Evolutionary conservation across 2,888 invertebrate species (phyloP).

Genomic region (Leptopilina syphax): DNA sequence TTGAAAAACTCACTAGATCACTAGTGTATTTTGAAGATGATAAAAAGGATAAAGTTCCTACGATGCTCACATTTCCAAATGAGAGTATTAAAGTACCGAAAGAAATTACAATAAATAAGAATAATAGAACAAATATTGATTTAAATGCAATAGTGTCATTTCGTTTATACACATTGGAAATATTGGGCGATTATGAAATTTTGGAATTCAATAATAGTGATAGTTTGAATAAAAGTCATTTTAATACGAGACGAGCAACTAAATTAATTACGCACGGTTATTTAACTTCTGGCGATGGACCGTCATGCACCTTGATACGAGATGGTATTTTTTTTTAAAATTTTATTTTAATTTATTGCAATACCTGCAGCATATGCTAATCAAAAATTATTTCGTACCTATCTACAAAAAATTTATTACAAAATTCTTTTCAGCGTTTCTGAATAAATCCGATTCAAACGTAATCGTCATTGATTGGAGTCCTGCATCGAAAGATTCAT

Average conservation of each 20-base stretch:
- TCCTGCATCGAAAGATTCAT: background rate
- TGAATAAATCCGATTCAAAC: background rate
- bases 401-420: no score
- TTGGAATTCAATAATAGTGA: conserved; percentile 57
- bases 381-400: no score
- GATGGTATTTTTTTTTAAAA: background rate
- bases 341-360: no score
- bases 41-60: background rate
- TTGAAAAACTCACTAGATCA: background rate
- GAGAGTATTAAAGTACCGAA: background rate
- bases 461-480: conserved; percentile 24
- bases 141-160: background rate
- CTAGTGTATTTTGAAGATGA: background rate
- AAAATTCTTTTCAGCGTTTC: background rate
- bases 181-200: conserved; percentile 42
- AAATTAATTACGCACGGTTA: conserved; percentile 60
- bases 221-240: conserved; percentile 55
- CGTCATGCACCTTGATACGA: conserved; percentile 9
- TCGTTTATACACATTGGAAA: background rate
- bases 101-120: background rate
- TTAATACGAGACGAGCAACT: conserved; percentile 62
- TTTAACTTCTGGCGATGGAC: conserved; percentile 8
- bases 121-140: background rate
- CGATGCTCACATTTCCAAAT: background rate
- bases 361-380: no score